These are phyloP conservation scores for Pogonus chalceus DNA, from an alignment of 1,140 invertebrate species.

Conservation along the genomic window DNA sequence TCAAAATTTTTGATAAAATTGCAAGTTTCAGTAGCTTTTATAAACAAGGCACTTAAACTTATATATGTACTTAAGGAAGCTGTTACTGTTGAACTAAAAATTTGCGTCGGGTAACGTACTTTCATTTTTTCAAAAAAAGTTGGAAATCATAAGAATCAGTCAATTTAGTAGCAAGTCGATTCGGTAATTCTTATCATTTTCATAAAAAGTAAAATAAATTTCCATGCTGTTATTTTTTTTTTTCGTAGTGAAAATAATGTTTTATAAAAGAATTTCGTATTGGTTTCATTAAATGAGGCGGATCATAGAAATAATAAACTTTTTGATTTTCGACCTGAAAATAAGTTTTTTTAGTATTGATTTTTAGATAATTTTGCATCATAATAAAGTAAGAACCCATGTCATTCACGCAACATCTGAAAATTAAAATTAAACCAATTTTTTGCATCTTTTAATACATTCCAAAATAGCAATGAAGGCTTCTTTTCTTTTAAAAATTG, in stretches of 20 bases:
- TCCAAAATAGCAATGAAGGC: too few relatives aligned
- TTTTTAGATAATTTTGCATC: too few relatives aligned
- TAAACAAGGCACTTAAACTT: slow-evolving; percentile 11
- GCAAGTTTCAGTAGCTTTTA: slow-evolving; percentile 14
- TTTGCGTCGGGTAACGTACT: slow-evolving; percentile 15
- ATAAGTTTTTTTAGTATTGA: too few relatives aligned
- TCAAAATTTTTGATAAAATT: slow-evolving; percentile 15
- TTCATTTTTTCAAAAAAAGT: slow-evolving; percentile 12
- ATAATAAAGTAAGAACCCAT: too few relatives aligned
- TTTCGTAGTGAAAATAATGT: too few relatives aligned
- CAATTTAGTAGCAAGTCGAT: background rate
- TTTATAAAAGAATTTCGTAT: slow-evolving; percentile 10
- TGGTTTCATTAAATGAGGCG: slow-evolving; percentile 10
- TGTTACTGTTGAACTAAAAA: slow-evolving; percentile 16
- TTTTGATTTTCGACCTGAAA: too few relatives aligned
- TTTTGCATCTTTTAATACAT: too few relatives aligned
- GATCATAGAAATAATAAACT: too few relatives aligned
- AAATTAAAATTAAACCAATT: too few relatives aligned
- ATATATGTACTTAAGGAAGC: slow-evolving; percentile 15
- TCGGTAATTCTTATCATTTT: slow-evolving; percentile 1
- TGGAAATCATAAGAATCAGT: slow-evolving; percentile 10
- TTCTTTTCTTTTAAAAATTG: too few relatives aligned
- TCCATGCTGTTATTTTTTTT: background rate
- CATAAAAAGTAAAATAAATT: slow-evolving; percentile 10
- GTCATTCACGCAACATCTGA: too few relatives aligned